These are phyloP conservation scores for Drosophila persimilis DNA, from an alignment of 1,140 invertebrate genomes.

Conservation along the genomic window DNA sequence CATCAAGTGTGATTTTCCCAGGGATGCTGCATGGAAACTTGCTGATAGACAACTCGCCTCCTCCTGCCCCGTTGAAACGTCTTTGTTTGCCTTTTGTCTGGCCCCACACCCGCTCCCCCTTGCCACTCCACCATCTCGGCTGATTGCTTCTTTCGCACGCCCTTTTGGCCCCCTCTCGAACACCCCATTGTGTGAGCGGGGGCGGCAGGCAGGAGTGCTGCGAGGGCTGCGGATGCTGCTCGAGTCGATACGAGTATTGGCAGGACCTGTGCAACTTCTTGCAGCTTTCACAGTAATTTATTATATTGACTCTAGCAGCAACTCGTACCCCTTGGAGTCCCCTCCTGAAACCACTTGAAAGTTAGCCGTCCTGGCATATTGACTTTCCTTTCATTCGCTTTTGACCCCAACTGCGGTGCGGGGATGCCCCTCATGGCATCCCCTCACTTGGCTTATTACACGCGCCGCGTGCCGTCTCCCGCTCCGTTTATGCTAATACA, in stretches of 20 bases:
- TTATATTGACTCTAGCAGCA: constrained; percentile 58
- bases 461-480: constrained; percentile 29
- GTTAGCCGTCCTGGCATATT: constrained; percentile 54
- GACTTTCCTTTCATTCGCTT: constrained; percentile 45
- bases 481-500: constrained; percentile 56
- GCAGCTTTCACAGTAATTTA: constrained; percentile 67
- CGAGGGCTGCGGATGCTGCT: neutral
- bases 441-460: constrained; percentile 35
- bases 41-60: constrained; percentile 29
- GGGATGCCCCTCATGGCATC: neutral
- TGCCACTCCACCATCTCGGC: constrained; percentile 2
- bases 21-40: constrained; percentile 33
- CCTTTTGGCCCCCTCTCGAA: constrained; percentile 5
- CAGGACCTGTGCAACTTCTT: constrained; percentile 39
- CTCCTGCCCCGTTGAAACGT: constrained; percentile 19
- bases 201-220: neutral
- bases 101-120: constrained; percentile 3
- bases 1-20: constrained; percentile 58
- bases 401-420: constrained; percentile 5
- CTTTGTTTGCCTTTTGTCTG: constrained; percentile 64
- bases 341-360: constrained; percentile 43
- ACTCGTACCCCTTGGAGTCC: neutral
- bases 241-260: constrained; percentile 32
- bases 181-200: neutral
- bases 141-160: constrained; percentile 62